phyloP scores from a whole-genome alignment of 2,888 invertebrate species.

The Endotricha flammealis region DNA sequence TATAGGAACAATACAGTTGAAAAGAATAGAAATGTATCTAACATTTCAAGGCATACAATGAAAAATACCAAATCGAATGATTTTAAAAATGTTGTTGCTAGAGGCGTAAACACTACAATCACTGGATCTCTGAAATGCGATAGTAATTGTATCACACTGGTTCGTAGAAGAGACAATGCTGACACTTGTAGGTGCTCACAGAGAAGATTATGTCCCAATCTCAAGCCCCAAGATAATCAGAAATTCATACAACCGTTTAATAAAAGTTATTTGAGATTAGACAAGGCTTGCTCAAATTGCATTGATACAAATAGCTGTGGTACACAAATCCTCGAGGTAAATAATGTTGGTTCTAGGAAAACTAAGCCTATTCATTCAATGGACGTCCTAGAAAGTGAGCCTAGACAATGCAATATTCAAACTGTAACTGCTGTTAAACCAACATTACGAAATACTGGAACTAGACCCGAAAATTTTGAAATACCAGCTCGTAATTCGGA shows the following conservation, averaged over 20 bases:
- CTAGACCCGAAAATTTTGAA: no score
- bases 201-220: no score
- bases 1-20: no score
- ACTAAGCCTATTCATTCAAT: no score
- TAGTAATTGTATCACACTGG: conserved; percentile 40
- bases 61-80: no score
- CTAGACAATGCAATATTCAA: background rate
- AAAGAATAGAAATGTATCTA: no score
- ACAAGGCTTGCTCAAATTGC: conserved; percentile 43
- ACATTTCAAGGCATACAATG: no score
- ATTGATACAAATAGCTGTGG: conserved; percentile 31
- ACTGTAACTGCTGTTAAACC: no score
- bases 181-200: conserved; percentile 31
- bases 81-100: conserved; percentile 30
- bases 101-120: conserved; percentile 38
- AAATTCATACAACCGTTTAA: conserved; percentile 39
- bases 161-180: conserved; percentile 36
- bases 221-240: conserved; percentile 19
- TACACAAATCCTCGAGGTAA: conserved; percentile 36
- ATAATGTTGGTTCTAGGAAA: no score
- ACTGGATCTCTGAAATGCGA: conserved; percentile 41
- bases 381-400: background rate
- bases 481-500: background rate
- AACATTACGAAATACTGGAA: no score
- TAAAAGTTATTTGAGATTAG: conserved; percentile 20